Conservation (phyloP, 2,113 vertebrate species). For the sheep (Ovis aries) region DNA sequence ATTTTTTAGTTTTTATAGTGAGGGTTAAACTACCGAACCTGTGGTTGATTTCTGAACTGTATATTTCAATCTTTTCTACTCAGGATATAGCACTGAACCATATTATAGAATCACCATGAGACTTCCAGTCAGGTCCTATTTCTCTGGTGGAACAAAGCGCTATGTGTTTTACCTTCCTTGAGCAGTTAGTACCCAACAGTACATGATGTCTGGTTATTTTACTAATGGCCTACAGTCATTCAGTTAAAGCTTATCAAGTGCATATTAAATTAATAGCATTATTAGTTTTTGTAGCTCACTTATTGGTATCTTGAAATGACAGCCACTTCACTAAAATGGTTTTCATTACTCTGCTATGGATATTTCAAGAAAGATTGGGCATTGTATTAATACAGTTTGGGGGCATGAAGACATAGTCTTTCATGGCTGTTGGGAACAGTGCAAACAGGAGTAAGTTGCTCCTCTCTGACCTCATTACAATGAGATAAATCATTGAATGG, state of each 20-base stretch:
- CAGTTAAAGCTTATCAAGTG: not conserved
- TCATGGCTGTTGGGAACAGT: not conserved
- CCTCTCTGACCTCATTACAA: conserved; percentile 48
- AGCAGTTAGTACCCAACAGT: not conserved
- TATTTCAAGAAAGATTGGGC: not conserved
- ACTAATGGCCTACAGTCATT: not conserved
- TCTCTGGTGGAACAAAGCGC: not conserved
- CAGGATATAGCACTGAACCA: not conserved
- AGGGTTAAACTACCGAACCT: not conserved
- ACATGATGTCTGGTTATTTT: not conserved
- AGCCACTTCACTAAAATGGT: not conserved
- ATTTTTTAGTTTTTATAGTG: not conserved
- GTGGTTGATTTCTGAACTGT: not conserved
- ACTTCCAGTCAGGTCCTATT: not conserved
- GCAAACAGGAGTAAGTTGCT: not conserved
- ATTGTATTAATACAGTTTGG: not conserved
- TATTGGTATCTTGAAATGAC: not conserved
- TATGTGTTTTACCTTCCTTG: not conserved
- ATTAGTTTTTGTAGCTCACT: not conserved
- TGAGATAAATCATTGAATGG: conserved; percentile 51
- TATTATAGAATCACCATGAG: not conserved
- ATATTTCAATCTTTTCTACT: not conserved
- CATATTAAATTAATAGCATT: not conserved
- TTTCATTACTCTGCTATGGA: not conserved
- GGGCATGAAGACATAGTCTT: not conserved